A percentile compares a stretch with the other conserved stretches of the same genome.
These are phyloP conservation scores for Halyomorpha halys DNA, from an alignment of 1,140 invertebrate genomes.

Conservation along the genomic window DNA sequence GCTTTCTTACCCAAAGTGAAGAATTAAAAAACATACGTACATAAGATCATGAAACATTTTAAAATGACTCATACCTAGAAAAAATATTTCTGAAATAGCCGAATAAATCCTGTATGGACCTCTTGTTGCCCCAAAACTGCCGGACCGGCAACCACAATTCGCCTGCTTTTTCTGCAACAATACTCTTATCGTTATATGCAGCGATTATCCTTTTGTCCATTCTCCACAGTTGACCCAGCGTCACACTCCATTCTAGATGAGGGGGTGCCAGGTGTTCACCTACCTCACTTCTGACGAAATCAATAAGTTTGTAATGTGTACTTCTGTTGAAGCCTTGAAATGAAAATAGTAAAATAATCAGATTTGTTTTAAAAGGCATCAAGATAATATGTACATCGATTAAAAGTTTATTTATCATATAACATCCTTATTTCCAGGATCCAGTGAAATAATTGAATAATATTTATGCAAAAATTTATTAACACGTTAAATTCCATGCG, in stretches of 20 bases:
- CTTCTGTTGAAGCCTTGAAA: not conserved
- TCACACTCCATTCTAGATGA: not conserved
- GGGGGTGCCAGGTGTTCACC: not conserved
- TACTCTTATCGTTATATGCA: not conserved
- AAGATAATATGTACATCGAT: too few relatives aligned
- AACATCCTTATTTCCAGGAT: too few relatives aligned
- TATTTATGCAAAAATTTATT: too few relatives aligned
- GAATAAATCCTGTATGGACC: not conserved
- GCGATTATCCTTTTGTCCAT: constrained; percentile 1
- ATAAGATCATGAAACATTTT: too few relatives aligned
- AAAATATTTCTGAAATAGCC: not conserved
- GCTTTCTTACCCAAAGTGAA: too few relatives aligned
- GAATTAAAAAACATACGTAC: too few relatives aligned
- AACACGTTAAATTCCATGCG: too few relatives aligned
- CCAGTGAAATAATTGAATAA: too few relatives aligned
- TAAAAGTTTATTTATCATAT: too few relatives aligned
- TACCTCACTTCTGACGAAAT: not conserved
- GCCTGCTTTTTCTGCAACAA: not conserved
- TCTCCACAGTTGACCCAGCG: not conserved
- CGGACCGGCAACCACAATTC: not conserved
- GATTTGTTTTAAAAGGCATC: too few relatives aligned
- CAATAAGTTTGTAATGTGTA: not conserved
- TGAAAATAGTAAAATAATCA: not conserved
- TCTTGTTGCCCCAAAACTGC: not conserved
- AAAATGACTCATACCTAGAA: not conserved